Percentiles rank a stretch among this genome's conserved stretches.
phyloP scores from a whole-genome alignment of 2,113 vertebrate species.

The Natator depressus region DNA sequence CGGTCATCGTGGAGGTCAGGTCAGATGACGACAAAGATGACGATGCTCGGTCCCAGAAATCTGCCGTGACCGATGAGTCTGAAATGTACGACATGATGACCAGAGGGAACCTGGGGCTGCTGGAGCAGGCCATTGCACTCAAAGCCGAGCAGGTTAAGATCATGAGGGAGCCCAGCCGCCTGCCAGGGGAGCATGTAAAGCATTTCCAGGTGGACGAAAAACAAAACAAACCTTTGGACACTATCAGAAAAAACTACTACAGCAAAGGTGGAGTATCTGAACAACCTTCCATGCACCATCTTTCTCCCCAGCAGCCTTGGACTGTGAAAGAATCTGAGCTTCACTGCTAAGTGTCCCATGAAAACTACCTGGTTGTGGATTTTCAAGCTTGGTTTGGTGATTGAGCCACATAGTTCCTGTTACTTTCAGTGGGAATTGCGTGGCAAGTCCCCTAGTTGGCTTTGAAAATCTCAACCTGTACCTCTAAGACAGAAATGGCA shows the following conservation, averaged over 20 bases:
- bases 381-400: not conserved
- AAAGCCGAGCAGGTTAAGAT: constrained; percentile 95
- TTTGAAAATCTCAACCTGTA: not conserved
- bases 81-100: constrained; percentile 97
- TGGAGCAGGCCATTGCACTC: constrained; percentile 97
- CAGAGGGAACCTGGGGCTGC: constrained; percentile 92
- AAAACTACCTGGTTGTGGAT: not conserved
- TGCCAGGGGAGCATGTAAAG: constrained; percentile 82
- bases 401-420: not conserved
- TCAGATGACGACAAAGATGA: constrained; percentile 89
- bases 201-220: constrained; percentile 88
- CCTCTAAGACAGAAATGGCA: not conserved
- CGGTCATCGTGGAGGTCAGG: constrained; percentile 87
- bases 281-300: rapidly evolving
- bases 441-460: not conserved
- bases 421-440: not conserved
- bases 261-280: constrained; percentile 83
- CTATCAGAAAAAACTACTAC: constrained; percentile 91
- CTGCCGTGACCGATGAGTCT: constrained; percentile 87
- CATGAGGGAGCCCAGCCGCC: constrained; percentile 82
- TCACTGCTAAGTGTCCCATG: not conserved
- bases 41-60: constrained; percentile 88
- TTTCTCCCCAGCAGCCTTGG: not conserved
- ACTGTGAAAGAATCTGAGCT: not conserved
- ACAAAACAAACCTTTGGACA: constrained; percentile 86